A percentile compares a stretch with the other conserved stretches of the same genome.
Conservation (phyloP, 2,888 invertebrate genomes). For the Diploptera punctata region DNA sequence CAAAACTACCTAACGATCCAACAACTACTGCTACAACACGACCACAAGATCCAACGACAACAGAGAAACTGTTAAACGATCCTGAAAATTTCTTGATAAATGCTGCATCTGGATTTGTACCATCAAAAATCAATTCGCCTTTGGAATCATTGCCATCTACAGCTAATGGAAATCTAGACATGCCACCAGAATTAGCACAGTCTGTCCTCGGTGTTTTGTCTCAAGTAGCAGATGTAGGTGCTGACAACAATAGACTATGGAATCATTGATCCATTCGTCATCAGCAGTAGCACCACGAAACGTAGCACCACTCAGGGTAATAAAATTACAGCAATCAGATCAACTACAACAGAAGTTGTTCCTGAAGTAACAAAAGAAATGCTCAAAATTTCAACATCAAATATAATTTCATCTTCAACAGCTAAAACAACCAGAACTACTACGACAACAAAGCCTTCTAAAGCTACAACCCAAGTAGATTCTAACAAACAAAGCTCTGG, state of each 20-base stretch:
- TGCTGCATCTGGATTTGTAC: background rate
- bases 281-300: background rate
- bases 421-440: no score
- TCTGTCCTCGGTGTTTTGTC: constrained; percentile 39
- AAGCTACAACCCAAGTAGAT: background rate
- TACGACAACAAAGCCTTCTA: background rate
- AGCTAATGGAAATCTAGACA: background rate
- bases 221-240: constrained; percentile 34
- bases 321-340: background rate
- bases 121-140: background rate
- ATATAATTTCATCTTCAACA: no score
- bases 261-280: background rate
- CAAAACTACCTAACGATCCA: no score
- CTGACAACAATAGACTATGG: constrained; percentile 30
- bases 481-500: no score
- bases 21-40: background rate
- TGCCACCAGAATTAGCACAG: constrained; percentile 36
- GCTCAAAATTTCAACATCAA: no score
- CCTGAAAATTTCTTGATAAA: background rate
- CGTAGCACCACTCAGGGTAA: background rate
- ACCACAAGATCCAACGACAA: background rate
- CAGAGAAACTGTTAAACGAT: background rate
- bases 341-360: background rate
- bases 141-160: background rate
- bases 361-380: no score